phyloP scores from a whole-genome alignment of 2,797 vertebrate species.

The Silurus aristotelis region DNA sequence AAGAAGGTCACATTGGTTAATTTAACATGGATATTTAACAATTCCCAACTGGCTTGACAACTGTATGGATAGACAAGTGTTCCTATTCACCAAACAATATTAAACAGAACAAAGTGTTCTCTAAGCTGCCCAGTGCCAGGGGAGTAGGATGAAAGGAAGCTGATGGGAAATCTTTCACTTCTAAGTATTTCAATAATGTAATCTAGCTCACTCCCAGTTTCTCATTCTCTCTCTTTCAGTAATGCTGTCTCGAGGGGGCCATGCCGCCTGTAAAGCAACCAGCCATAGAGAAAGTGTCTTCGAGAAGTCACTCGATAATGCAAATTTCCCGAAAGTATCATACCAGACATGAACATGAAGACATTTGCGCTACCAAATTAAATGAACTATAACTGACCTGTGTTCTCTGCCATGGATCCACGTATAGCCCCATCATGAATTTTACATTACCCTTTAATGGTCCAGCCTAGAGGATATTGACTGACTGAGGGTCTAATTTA shows the following conservation, averaged over 20 bases:
- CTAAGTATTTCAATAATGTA: conserved; percentile 67
- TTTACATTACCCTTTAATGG: conserved; percentile 57
- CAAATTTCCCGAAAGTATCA: conserved; percentile 47
- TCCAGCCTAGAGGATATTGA: conserved; percentile 52
- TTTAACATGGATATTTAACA: conserved; percentile 72
- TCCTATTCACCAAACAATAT: conserved; percentile 67
- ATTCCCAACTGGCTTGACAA: conserved; percentile 62
- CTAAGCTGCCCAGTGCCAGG: conserved; percentile 57
- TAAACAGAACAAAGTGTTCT: conserved; percentile 60
- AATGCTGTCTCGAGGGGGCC: conserved; percentile 43
- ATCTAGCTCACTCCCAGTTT: conserved; percentile 62
- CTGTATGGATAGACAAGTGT: conserved; percentile 63
- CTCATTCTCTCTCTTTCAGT: conserved; percentile 38
- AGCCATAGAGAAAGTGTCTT: conserved; percentile 37
- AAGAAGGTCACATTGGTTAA: conserved; percentile 63
- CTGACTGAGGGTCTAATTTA: conserved; percentile 67
- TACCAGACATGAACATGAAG: conserved; percentile 27
- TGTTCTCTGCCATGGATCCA: conserved; percentile 29
- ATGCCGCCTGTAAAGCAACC: conserved; percentile 34
- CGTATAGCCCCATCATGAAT: conserved; percentile 51
- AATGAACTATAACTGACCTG: conserved; percentile 66
- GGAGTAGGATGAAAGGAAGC: conserved; percentile 67
- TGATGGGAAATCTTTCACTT: conserved; percentile 65
- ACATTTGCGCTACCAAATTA: conserved; percentile 43
- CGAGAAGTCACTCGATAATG: conserved; percentile 61